These are phyloP conservation scores for Ophion costatus DNA, from an alignment of 2,888 invertebrate genomes.

Conservation along the genomic window DNA sequence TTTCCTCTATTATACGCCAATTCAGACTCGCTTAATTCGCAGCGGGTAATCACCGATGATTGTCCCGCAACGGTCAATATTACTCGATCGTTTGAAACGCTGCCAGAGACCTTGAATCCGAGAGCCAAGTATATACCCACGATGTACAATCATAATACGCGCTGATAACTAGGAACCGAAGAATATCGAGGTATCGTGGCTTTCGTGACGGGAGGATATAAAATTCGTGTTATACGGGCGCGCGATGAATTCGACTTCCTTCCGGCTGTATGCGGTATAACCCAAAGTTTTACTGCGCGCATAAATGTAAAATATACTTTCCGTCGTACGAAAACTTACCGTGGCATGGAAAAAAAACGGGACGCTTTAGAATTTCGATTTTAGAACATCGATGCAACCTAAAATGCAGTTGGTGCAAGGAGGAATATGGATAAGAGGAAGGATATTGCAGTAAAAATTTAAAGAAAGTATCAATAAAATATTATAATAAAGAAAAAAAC, in stretches of 20 bases:
- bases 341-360: not conserved
- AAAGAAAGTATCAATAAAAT: too few relatives aligned
- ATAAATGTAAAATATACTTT: not conserved
- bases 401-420: not conserved
- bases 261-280: not conserved
- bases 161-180: not conserved
- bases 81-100: constrained; percentile 36
- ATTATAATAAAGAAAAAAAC: too few relatives aligned
- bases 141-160: constrained; percentile 11
- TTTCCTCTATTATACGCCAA: not conserved
- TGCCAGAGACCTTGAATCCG: constrained; percentile 53
- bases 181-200: constrained; percentile 25
- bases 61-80: not conserved
- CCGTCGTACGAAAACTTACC: not conserved
- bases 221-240: constrained; percentile 38
- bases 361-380: not conserved
- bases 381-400: not conserved
- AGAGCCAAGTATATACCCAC: constrained; percentile 13
- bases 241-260: constrained; percentile 41
- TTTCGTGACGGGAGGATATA: constrained; percentile 59
- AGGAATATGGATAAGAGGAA: not conserved
- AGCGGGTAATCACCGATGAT: not conserved
- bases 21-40: not conserved
- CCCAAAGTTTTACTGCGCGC: not conserved
- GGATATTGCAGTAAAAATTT: not conserved